Base-by-base conservation (phyloP, 2,888 invertebrate species). In the Merodon equestris region DNA sequence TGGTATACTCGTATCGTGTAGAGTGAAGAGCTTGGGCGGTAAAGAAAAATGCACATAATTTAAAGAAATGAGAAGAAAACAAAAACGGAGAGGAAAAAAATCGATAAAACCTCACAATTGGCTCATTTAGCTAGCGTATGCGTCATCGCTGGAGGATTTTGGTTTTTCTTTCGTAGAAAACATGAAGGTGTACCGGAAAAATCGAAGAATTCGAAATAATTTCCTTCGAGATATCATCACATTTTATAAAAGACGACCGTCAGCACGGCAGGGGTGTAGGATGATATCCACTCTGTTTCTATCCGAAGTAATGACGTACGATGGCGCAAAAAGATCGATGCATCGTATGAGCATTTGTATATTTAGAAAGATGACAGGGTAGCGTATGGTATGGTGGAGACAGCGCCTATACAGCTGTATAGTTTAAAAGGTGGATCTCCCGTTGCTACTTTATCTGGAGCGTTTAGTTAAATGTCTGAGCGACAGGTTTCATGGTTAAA, bases 41-140 rank as follows among this genome's bases (percentile, higher is more conserved):
- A 44, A 10, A 42, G 12, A 60, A 10, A 72, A 72, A 72, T 67
- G 47, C 57, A 58, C 56, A 76, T 66, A 75, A 60, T 60, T 60
- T 40, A 12, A 47, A 45, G 47, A 10, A 44, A 38, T n/a, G n/a
- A n/a, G n/a, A 40, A 14, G 53, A 47, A 58, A 58, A 58, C 42
- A 38, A 64, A 64, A 45, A 15, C 18, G 10, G n/a, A 64, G 36
- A 44, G 47, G 17, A 50, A 53, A 50, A 58, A 56, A 18, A 73
- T 77, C 77, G 67, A 77, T 77, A 77, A 73, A 27, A 73, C 77
- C 67, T 40, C 72, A 73, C 67, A 63, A 60, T 68, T 57, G 63
- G 57, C 67, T 68, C 67, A 61, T 77, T 73, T 63, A 68, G 63
- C 68, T 63, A 68, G 63, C 47, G 17, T 53, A 63, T 77, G 77